Conservation (phyloP, 2,113 vertebrate species). For the Xiphophorus couchianus region DNA sequence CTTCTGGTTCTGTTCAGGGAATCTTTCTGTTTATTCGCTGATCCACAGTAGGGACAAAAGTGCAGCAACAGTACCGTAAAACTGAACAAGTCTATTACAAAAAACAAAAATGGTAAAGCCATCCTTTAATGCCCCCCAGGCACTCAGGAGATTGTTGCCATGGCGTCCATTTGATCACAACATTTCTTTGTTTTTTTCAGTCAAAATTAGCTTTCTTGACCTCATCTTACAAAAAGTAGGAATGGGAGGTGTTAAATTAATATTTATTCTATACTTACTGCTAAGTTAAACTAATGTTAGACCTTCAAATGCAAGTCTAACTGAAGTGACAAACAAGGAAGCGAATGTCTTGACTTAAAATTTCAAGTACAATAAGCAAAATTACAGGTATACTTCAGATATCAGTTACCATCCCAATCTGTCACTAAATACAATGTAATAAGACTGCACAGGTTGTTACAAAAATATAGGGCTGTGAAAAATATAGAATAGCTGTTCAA, state of each 20-base stretch:
- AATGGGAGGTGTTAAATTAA: not conserved
- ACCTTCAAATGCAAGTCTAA: no score
- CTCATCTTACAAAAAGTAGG: slow-evolving; percentile 1
- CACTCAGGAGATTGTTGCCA: slow-evolving; percentile 25
- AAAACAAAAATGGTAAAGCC: slow-evolving; percentile 15
- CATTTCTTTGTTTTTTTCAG: slow-evolving; percentile 30
- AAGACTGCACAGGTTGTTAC: no score
- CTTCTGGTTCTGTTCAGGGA: slow-evolving; percentile 2
- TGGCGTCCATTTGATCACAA: slow-evolving; percentile 20
- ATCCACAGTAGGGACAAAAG: slow-evolving; percentile 35
- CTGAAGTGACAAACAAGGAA: no score
- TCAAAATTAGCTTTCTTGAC: slow-evolving; percentile 26
- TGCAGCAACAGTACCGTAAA: slow-evolving; percentile 40
- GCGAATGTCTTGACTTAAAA: no score
- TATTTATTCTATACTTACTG: not conserved
- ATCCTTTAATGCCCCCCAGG: slow-evolving; percentile 23
- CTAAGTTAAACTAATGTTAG: not conserved
- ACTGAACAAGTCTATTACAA: slow-evolving; percentile 20
- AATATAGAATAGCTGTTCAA: not conserved
- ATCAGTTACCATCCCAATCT: not conserved
- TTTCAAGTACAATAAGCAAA: not conserved
- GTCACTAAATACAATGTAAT: not conserved
- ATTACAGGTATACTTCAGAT: not conserved
- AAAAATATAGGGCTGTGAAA: no score
- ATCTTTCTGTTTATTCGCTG: slow-evolving; percentile 28